These are phyloP conservation scores for Acrobasis consociella DNA, from an alignment of 2,888 invertebrate species.

Conservation along the genomic window DNA sequence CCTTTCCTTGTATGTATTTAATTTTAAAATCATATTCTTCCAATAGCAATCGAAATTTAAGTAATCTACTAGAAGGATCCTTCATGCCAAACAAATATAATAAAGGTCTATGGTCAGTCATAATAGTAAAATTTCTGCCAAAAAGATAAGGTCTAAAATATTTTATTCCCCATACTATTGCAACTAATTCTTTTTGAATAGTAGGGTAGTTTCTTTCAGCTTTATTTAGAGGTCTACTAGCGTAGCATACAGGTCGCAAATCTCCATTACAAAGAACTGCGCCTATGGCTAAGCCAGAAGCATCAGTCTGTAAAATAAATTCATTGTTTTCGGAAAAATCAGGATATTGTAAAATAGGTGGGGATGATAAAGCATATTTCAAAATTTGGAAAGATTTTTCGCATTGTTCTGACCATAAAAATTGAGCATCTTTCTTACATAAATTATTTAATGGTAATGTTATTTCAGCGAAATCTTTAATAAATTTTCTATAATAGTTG, in stretches of 20 bases:
- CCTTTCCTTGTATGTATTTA: slow-evolving; percentile 19
- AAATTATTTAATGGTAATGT: slow-evolving; percentile 32
- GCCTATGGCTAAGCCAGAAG: slow-evolving; percentile 29
- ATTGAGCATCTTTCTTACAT: slow-evolving; percentile 28
- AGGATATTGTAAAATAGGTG: slow-evolving; percentile 28
- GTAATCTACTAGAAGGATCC: slow-evolving; percentile 26
- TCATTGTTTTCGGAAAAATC: slow-evolving; percentile 28
- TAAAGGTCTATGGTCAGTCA: slow-evolving; percentile 30
- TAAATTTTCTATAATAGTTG: slow-evolving; percentile 31
- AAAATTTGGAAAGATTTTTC: slow-evolving; percentile 27
- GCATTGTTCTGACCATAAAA: slow-evolving; percentile 31
- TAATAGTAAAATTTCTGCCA: slow-evolving; percentile 28
- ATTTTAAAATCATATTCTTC: slow-evolving; percentile 26
- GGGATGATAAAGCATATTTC: slow-evolving; percentile 27
- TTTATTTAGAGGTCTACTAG: slow-evolving; percentile 31
- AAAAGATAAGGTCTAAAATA: slow-evolving; percentile 31
- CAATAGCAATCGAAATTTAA: slow-evolving; percentile 23
- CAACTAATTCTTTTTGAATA: slow-evolving; percentile 30
- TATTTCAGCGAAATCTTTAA: slow-evolving; percentile 26
- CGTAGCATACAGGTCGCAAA: slow-evolving; percentile 29
- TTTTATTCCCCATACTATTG: slow-evolving; percentile 30
- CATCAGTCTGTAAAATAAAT: slow-evolving; percentile 33
- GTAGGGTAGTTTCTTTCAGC: slow-evolving; percentile 29
- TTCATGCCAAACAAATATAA: slow-evolving; percentile 27
- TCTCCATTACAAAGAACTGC: slow-evolving; percentile 23